Evolutionary conservation across 64 coral and sea anemone species (phyloP), one percentile per base, ranked within the genome.

Genomic region (Porites lutea): DNA sequence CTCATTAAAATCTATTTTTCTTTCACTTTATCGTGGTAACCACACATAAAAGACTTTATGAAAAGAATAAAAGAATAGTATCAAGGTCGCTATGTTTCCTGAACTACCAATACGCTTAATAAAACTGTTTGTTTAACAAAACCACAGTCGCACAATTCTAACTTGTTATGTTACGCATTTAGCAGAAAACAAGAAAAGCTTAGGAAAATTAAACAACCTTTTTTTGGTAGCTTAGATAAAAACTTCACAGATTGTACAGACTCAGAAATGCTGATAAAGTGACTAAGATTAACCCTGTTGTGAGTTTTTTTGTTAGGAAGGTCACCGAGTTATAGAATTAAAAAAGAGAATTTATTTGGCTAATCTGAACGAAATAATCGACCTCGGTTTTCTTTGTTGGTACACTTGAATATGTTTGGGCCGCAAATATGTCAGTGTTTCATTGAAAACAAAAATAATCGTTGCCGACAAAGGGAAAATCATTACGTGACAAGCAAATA

Each of bases 41-140:
- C 81, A 84, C 81, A 69, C 62, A 68, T 50, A 84, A 84, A 69
- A 84, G 81, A 82, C 14, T 64, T 92, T 86, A 86, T 92, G 82
- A 92, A 86, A 86, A 62, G 82, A 78, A 87, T 86, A 93, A 93
- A 79, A 83, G 79, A 86, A 93, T 93, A 87, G 82, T 79, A 93
- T 87, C 48, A 65, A 54, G 8, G 70, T 14, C 59, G 3, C 43
- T 76, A 60, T 77, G 91, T 93, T 19, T 93, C 91, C 91, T 65
- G 65, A 86, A 93, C 91, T 93, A 93, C 91, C 91, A 87, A 58
- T 55, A 79, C 53, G 45, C 59, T 79, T 81, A 87, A 93, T 93
- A 72, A 73, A 64, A 21, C 55, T 93, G 71, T 93, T 93, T 93
- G 82, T 74, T 93, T 93, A 93, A 93, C 82, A 93, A 93, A 87